Conservation (phyloP, 2,888 invertebrate species). For the Tiliacea aurago region DNA sequence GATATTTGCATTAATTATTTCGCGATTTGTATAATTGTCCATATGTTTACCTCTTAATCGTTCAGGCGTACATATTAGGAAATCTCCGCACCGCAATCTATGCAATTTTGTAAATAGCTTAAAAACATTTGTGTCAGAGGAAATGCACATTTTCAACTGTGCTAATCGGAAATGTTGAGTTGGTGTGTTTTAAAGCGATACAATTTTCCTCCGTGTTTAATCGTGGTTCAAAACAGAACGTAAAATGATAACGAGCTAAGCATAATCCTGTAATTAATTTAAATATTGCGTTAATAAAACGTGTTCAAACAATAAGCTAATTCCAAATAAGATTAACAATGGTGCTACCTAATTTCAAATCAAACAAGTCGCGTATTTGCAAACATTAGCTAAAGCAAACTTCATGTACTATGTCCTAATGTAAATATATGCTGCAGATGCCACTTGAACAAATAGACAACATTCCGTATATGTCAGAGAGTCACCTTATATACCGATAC, state of each 20-base stretch:
- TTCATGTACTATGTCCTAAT: slow-evolving; percentile 60
- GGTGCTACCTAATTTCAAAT: slow-evolving; percentile 61
- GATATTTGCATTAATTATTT: slow-evolving; percentile 73
- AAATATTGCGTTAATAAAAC: slow-evolving; percentile 38
- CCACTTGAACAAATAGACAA: slow-evolving; percentile 76
- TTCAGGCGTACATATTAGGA: slow-evolving; percentile 44
- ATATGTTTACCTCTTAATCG: slow-evolving; percentile 48
- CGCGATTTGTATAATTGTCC: slow-evolving; percentile 58
- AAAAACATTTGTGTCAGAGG: slow-evolving; percentile 48
- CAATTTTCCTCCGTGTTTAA: slow-evolving; percentile 20
- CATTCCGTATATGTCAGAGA: slow-evolving; percentile 61
- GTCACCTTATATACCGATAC: slow-evolving; percentile 38
- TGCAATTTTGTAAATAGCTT: slow-evolving; percentile 39
- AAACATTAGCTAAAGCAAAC: slow-evolving; percentile 61
- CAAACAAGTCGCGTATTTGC: slow-evolving; percentile 61
- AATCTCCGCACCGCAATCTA: slow-evolving; percentile 13
- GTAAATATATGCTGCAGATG: slow-evolving; percentile 74
- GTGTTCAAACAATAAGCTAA: slow-evolving; percentile 46
- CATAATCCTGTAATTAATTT: slow-evolving; percentile 24
- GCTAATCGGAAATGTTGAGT: slow-evolving; percentile 9
- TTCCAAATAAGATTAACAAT: slow-evolving; percentile 61
- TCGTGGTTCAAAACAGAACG: background rate
- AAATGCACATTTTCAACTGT: slow-evolving; percentile 38
- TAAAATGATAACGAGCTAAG: slow-evolving; percentile 12
- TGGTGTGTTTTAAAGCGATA: slow-evolving; percentile 15